Evolutionary conservation across 1,140 invertebrate genomes (phyloP).

Genomic region (Leptinotarsa lineolata): DNA sequence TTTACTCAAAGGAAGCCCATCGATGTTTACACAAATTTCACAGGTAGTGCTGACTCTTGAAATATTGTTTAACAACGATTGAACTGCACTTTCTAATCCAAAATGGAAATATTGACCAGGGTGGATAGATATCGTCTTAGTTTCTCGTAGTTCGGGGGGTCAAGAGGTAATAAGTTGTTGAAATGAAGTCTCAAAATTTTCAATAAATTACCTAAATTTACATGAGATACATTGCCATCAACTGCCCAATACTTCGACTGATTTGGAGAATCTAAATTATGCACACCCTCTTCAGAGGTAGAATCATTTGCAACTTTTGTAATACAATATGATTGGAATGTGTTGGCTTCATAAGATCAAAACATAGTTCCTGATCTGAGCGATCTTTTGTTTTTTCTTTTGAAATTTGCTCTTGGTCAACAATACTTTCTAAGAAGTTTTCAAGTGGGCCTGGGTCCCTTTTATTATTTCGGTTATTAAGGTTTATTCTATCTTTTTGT

Average conservation of each 20-base stretch:
- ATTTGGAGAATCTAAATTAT: not conserved
- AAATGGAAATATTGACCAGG: conserved; percentile 27
- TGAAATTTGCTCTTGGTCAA: too few species aligned
- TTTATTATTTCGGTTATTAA: too few species aligned
- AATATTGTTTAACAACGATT: not conserved
- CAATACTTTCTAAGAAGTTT: too few species aligned
- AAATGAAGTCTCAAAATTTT: conserved; percentile 10
- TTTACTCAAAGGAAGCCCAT: conserved; percentile 21
- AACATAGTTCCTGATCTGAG: too few species aligned
- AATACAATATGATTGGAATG: too few species aligned
- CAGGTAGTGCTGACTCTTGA: not conserved
- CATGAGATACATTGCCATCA: not conserved
- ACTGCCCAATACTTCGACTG: not conserved
- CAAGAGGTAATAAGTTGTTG: conserved; percentile 2
- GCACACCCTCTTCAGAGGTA: too few species aligned
- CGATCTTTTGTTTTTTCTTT: too few species aligned
- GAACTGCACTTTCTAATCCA: not conserved
- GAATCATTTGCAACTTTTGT: too few species aligned
- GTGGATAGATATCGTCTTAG: conserved; percentile 9
- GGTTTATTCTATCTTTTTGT: too few species aligned
- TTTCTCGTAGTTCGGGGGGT: conserved; percentile 4
- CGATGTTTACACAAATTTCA: conserved; percentile 26
- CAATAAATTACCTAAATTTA: not conserved
- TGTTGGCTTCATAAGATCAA: too few species aligned
- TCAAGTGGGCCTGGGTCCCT: too few species aligned